These are phyloP conservation scores for Conistra vaccinii DNA, from an alignment of 2,888 invertebrate genomes.

Conservation along the genomic window DNA sequence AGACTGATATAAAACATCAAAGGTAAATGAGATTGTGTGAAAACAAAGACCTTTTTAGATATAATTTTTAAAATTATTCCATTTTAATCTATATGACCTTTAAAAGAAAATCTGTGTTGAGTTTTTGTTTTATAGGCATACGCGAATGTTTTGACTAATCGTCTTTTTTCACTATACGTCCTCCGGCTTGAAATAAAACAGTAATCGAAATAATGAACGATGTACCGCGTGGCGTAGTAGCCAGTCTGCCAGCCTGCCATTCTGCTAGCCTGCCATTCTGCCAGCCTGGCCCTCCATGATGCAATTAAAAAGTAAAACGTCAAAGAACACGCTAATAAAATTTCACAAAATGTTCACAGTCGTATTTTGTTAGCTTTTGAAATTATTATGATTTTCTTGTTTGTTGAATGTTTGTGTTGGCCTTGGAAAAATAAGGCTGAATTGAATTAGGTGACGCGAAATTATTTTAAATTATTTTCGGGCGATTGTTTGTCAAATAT, in stretches of 20 bases:
- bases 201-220: conserved; percentile 46
- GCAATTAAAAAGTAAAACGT: conserved; percentile 68
- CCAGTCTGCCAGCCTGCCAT: conserved; percentile 15
- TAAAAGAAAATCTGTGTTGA: not conserved
- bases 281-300: conserved; percentile 55
- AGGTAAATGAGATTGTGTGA: conserved; percentile 3
- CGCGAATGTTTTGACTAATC: not conserved
- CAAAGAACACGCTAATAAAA: conserved; percentile 64
- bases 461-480: conserved; percentile 31
- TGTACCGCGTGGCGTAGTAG: conserved; percentile 14
- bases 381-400: conserved; percentile 37
- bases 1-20: conserved; percentile 30
- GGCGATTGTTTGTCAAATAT: conserved; percentile 1
- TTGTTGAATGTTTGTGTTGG: conserved; percentile 46
- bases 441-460: conserved; percentile 36
- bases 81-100: conserved; percentile 5
- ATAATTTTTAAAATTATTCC: conserved; percentile 3
- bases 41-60: conserved; percentile 26
- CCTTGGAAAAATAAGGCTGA: conserved; percentile 48
- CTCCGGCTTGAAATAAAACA: conserved; percentile 45
- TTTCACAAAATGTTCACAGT: conserved; percentile 50
- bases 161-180: not conserved
- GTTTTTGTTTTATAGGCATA: not conserved
- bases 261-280: conserved; percentile 2
- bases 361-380: conserved; percentile 50